A percentile compares a stretch with the other conserved stretches of the same genome.
Conservation (phyloP, 2,113 vertebrate genomes). For the Saimiri boliviensis region DNA sequence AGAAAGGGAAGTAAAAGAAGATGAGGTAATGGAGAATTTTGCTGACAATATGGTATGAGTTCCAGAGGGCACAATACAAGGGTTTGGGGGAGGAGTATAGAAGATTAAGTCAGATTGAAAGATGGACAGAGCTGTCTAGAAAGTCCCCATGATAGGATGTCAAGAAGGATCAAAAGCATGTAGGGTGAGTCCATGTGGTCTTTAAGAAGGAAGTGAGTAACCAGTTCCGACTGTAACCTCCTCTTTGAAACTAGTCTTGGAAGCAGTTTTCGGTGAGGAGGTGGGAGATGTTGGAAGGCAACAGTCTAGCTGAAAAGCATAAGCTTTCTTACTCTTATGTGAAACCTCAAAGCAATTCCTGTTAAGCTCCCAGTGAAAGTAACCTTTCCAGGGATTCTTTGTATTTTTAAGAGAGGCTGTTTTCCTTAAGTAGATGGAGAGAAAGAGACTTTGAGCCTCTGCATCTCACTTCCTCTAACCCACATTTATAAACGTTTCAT, state of each 20-base stretch:
- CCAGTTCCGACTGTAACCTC: neutral
- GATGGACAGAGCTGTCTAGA: neutral
- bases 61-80: neutral
- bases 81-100: neutral
- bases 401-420: neutral
- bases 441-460: neutral
- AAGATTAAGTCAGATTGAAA: neutral
- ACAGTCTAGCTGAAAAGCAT: neutral
- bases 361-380: neutral
- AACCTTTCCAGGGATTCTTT: neutral
- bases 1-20: neutral
- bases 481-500: neutral
- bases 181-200: neutral
- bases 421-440: neutral
- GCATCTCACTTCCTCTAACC: neutral
- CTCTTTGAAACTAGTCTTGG: neutral
- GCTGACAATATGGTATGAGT: neutral
- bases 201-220: neutral
- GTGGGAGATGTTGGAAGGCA: neutral
- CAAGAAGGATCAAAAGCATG: neutral
- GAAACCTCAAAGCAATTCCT: neutral
- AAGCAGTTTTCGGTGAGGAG: neutral
- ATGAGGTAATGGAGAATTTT: neutral
- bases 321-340: neutral
- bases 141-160: neutral